Evolutionary conservation across 2,797 vertebrate genomes (phyloP), one percentile per base, ranked within the genome.

Genomic region (Chaetophractus vellerosus): DNA sequence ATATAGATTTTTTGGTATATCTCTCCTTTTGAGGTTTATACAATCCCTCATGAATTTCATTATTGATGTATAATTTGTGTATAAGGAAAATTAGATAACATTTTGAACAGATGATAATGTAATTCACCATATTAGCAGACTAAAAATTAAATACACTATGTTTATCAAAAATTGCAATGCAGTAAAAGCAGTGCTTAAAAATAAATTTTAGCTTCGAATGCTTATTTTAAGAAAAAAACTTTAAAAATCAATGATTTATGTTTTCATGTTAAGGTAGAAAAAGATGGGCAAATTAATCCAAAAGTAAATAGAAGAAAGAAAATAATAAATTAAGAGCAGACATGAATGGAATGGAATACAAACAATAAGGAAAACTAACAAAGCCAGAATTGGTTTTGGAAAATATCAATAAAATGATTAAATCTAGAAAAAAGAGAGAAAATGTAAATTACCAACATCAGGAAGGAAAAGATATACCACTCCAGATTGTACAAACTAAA

Each of bases 51-150:
- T 33, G 38, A 63, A 68, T 91, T 94, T 95, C 50, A n/a, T 64
- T 88, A 59, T 28, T 93, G 38, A 96, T 38, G 18, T 89, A 0
- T 83, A 82, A 89, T 85, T 71, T 95, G 33, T 82, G 0, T 63
- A 41, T 83, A 21, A 84, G 11, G 57, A 11, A 36, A 69, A 63
- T 52, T 69, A 83, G 15, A 82, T 94, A 82, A 36, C 59, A 75
- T 75, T 91, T 91, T n/a, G 63, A 91, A 66, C 21, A 50, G 55
- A 74, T 96, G 48, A 64, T 41, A 96, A 87, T 86, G 41, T 89
- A 83, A 78, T n/a, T 69, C 90, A 50, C 23, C 41, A 24, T 83
- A 76, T 66, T 48, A 71, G 55, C 19, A n/a, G 48, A 83, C 24
- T 93, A 72, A 83, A 95, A 93, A 52, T 75, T 71, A 57, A 91